A percentile compares a stretch with the other conserved stretches of the same genome.
Conservation (phyloP, 2,797 vertebrate species). For the Arctocebus calabarensis region DNA sequence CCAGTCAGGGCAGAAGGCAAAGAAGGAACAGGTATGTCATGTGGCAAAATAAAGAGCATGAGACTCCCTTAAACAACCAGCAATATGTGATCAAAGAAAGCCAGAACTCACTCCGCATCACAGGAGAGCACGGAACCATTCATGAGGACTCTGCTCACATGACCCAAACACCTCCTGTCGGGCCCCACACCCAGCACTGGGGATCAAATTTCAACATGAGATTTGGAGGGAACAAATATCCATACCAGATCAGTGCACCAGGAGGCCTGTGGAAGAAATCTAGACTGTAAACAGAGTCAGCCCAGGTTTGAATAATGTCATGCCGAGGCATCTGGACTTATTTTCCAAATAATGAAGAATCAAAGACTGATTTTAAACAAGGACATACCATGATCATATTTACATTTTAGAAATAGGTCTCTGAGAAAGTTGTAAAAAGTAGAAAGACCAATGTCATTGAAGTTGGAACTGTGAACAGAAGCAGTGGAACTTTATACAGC, state of each 20-base stretch:
- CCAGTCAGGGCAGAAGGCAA: neutral
- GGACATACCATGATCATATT: neutral
- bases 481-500: neutral
- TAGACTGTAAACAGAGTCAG: neutral
- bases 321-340: neutral
- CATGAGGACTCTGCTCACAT: neutral
- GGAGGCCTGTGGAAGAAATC: neutral
- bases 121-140: neutral
- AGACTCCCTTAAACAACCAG: neutral
- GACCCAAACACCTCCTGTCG: neutral
- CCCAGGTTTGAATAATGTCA: neutral
- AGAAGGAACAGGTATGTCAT: neutral
- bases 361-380: neutral
- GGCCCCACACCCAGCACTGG: neutral
- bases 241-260: neutral
- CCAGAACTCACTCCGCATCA: neutral
- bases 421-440: neutral
- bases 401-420: neutral
- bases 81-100: neutral
- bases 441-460: neutral
- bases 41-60: neutral
- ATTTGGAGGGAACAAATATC: neutral
- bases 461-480: neutral
- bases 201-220: neutral
- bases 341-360: slow-evolving; percentile 23